Percentiles rank a stretch among this genome's conserved stretches.
phyloP scores from a whole-genome alignment of 1,140 invertebrate species.

The Asobara japonica region DNA sequence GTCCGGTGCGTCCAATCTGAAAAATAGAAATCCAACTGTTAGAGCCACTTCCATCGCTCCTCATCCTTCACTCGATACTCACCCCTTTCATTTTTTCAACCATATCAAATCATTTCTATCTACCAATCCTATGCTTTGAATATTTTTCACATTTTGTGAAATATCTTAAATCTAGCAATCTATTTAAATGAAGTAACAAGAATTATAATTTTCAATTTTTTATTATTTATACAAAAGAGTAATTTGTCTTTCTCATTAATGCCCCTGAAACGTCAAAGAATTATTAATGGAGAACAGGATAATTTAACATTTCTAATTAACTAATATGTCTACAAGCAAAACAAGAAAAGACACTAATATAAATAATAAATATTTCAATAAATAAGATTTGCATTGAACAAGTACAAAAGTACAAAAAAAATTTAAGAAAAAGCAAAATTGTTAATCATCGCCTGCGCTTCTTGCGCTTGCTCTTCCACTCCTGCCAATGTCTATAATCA shows the following conservation, averaged over 20 bases:
- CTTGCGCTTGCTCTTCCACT: constrained; percentile 56
- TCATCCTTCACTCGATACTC: neutral
- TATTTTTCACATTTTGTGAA: too few relatives aligned
- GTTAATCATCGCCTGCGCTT: constrained; percentile 52
- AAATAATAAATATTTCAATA: constrained; percentile 11
- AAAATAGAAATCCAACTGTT: constrained; percentile 28
- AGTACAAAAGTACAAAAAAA: neutral
- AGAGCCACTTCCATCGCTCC: neutral
- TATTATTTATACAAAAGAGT: constrained; percentile 51
- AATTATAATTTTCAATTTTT: constrained; percentile 37
- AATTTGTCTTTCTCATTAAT: constrained; percentile 46
- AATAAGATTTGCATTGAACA: constrained; percentile 9
- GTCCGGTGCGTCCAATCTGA: constrained; percentile 28
- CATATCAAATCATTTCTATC: too few relatives aligned
- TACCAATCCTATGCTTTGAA: too few relatives aligned
- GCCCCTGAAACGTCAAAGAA: constrained; percentile 40
- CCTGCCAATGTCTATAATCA: constrained; percentile 51
- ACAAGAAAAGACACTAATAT: neutral
- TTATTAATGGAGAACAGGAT: neutral
- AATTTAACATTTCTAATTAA: constrained; percentile 7
- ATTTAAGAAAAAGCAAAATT: neutral
- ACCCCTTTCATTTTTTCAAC: neutral
- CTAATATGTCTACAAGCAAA: neutral
- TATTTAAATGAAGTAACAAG: constrained; percentile 29
- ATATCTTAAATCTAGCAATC: constrained; percentile 5